phyloP scores from a whole-genome alignment of 2,797 vertebrate species.

The Balearica regulorum region DNA sequence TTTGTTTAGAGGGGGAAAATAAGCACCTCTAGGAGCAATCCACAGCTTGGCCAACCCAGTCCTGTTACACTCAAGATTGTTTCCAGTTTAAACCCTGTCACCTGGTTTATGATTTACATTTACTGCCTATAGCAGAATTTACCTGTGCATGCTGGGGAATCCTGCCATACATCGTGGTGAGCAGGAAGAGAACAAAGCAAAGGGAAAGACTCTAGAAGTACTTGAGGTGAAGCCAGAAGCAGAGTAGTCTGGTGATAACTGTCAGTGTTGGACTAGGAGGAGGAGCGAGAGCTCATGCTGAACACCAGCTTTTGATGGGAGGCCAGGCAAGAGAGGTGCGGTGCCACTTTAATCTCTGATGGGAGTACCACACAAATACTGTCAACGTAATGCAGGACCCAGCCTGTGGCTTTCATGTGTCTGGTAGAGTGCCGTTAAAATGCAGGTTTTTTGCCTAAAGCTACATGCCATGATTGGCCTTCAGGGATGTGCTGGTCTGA shows the following conservation, averaged over 20 bases:
- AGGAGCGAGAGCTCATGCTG: not conserved
- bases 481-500: not conserved
- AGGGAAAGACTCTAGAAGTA: not conserved
- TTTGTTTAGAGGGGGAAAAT: not conserved
- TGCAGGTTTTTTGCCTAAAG: not conserved
- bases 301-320: not conserved
- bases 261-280: not conserved
- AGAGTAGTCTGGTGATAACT: not conserved
- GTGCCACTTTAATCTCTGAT: not conserved
- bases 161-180: rapidly evolving
- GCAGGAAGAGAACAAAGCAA: not conserved
- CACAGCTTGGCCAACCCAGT: not conserved
- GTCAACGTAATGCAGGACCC: not conserved
- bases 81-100: not conserved
- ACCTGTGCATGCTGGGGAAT: not conserved
- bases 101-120: not conserved
- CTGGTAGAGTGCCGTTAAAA: not conserved
- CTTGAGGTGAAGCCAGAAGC: not conserved
- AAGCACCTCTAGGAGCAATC: not conserved
- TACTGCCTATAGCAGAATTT: not conserved
- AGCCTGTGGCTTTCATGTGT: not conserved
- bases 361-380: not conserved
- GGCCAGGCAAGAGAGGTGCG: not conserved
- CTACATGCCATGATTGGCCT: not conserved
- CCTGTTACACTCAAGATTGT: not conserved